Conservation (phyloP, 2,888 invertebrate species). For the Silvanus unidentatus region DNA sequence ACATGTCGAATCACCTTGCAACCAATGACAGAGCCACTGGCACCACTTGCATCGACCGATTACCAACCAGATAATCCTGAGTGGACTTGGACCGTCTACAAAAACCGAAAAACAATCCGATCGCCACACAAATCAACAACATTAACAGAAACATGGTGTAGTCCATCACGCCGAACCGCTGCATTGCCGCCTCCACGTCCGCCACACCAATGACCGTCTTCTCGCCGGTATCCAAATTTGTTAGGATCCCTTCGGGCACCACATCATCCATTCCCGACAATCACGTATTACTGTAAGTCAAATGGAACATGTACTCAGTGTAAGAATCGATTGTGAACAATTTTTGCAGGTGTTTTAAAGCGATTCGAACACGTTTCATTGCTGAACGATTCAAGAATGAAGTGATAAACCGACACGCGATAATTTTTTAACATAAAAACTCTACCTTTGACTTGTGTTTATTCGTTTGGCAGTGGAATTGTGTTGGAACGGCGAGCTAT, state of each 20-base stretch:
- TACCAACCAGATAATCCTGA: conserved; percentile 74
- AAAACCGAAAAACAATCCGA: conserved; percentile 77
- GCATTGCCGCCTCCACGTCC: conserved; percentile 37
- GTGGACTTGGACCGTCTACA: conserved; percentile 55
- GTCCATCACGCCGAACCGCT: conserved; percentile 58
- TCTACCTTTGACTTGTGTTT: too few relatives aligned
- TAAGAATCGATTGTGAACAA: background rate
- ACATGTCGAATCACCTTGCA: conserved; percentile 77
- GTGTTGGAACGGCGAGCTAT: too few relatives aligned
- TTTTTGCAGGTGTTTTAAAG: background rate
- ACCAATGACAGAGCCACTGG: conserved; percentile 81
- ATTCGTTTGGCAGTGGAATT: too few relatives aligned
- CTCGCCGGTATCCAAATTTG: conserved; percentile 17
- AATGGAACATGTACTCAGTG: background rate
- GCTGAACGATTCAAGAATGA: too few relatives aligned
- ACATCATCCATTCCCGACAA: background rate
- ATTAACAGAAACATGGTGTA: conserved; percentile 73
- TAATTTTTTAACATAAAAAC: too few relatives aligned
- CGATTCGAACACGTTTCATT: too few relatives aligned
- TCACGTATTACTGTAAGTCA: conserved; percentile 1
- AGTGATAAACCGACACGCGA: too few relatives aligned
- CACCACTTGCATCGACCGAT: conserved; percentile 73
- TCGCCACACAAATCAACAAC: conserved; percentile 68
- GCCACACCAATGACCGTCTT: conserved; percentile 31
- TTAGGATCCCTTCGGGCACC: background rate